phyloP scores from a whole-genome alignment of 2,113 vertebrate genomes.

The Ophiodon elongatus region DNA sequence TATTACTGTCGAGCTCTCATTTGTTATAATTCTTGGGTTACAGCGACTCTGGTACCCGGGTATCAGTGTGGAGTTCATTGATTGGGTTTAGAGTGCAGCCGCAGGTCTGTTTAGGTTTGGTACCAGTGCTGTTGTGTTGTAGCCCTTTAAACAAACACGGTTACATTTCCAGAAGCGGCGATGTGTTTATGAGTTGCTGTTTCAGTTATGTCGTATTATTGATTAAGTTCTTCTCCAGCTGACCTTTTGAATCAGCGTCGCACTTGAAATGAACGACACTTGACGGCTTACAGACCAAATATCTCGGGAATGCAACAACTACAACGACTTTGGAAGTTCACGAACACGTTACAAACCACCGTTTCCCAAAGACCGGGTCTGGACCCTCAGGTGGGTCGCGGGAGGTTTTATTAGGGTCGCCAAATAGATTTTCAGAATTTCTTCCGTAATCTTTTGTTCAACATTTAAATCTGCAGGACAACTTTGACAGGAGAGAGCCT shows the following conservation, averaged over 20 bases:
- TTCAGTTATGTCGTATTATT: background rate
- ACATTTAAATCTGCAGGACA: background rate
- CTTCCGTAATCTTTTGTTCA: too few relatives aligned
- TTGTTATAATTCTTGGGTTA: constrained; percentile 33
- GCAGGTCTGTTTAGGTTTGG: constrained; percentile 19
- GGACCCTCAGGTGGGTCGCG: too few relatives aligned
- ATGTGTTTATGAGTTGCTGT: background rate
- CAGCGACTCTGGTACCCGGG: constrained; percentile 11
- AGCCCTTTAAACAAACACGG: constrained; percentile 8
- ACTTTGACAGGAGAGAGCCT: background rate
- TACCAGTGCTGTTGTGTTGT: background rate
- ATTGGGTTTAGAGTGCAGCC: constrained; percentile 45
- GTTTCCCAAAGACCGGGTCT: background rate
- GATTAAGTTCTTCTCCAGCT: background rate
- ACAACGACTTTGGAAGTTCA: background rate
- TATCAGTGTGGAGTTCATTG: constrained; percentile 59
- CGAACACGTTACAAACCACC: background rate
- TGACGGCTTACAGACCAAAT: background rate
- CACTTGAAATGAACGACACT: background rate
- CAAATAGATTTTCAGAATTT: too few relatives aligned
- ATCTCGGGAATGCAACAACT: background rate
- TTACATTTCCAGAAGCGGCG: background rate
- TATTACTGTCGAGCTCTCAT: constrained; percentile 14
- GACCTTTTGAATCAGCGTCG: background rate
- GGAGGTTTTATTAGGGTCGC: too few relatives aligned